Percentiles rank a stretch among this genome's conserved stretches.
Conservation (phyloP, 2,113 vertebrate species). For the Lipophrys pholis region DNA sequence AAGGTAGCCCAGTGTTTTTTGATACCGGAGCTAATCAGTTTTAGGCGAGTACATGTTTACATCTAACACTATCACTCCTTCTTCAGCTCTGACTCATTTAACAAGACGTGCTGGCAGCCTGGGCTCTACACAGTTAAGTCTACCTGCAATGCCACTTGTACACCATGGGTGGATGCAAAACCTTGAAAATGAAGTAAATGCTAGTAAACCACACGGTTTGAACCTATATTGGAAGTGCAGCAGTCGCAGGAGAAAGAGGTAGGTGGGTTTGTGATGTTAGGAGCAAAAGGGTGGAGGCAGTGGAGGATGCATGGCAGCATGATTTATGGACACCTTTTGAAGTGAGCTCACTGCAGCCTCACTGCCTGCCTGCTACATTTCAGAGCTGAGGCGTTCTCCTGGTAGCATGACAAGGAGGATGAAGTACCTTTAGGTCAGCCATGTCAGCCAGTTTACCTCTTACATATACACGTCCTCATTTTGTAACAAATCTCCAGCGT, state of each 20-base stretch:
- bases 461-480: constrained; percentile 53
- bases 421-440: constrained; percentile 56
- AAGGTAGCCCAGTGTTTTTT: constrained; percentile 32
- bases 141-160: not conserved
- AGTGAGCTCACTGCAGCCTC: constrained; percentile 76
- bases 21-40: constrained; percentile 39
- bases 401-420: constrained; percentile 15
- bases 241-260: constrained; percentile 28
- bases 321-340: constrained; percentile 83
- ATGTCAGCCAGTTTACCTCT: constrained; percentile 42
- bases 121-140: constrained; percentile 21
- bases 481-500: constrained; percentile 59
- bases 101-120: constrained; percentile 7
- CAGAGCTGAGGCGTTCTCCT: constrained; percentile 53
- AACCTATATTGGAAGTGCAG: constrained; percentile 39
- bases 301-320: constrained; percentile 65
- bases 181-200: not conserved
- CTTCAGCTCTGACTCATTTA: constrained; percentile 26
- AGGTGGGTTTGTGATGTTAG: constrained; percentile 19
- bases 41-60: constrained; percentile 27
- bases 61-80: constrained; percentile 14
- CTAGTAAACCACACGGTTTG: constrained; percentile 27
- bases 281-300: constrained; percentile 30
- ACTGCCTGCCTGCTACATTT: constrained; percentile 61
- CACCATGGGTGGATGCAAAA: constrained; percentile 1